These are phyloP conservation scores for Anguilla rostrata DNA, from an alignment of 2,113 vertebrate genomes.

Conservation along the genomic window DNA sequence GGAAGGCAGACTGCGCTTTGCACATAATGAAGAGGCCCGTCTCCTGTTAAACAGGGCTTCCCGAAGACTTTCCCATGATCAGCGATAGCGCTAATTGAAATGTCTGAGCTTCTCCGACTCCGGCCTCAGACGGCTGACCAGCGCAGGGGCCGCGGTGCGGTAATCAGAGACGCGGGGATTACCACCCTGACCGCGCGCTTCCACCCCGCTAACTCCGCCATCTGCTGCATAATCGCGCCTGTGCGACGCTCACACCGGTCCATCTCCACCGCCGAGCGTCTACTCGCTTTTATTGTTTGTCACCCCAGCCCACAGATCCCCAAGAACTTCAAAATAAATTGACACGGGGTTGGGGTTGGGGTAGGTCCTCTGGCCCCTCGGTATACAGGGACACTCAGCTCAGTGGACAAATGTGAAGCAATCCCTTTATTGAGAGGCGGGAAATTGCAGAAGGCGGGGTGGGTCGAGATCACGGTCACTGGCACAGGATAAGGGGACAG, in stretches of 20 bases:
- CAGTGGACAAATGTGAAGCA: neutral
- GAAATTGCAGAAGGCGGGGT: neutral
- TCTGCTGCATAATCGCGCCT: conserved; percentile 50
- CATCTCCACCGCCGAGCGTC: neutral
- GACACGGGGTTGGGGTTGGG: neutral
- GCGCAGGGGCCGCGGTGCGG: conserved; percentile 33
- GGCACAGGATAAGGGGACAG: neutral
- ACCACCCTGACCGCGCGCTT: conserved; percentile 49
- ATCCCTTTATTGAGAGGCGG: neutral
- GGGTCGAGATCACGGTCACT: neutral
- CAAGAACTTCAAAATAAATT: neutral
- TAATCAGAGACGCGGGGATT: conserved; percentile 57
- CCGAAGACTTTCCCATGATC: conserved; percentile 43
- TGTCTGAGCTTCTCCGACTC: conserved; percentile 45
- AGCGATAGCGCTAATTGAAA: conserved; percentile 63
- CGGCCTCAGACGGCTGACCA: conserved; percentile 39
- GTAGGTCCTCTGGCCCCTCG: neutral
- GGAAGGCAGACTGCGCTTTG: neutral
- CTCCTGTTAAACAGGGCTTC: conserved; percentile 32
- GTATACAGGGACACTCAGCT: neutral
- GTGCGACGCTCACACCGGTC: conserved; percentile 17
- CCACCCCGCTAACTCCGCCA: conserved; percentile 53
- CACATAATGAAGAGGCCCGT: conserved; percentile 25
- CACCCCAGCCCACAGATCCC: neutral
- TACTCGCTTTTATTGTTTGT: neutral